Evolutionary conservation across 2,113 vertebrate species (phyloP), one percentile per base, ranked within the genome.

Genomic region (Pituophis catenifer): DNA sequence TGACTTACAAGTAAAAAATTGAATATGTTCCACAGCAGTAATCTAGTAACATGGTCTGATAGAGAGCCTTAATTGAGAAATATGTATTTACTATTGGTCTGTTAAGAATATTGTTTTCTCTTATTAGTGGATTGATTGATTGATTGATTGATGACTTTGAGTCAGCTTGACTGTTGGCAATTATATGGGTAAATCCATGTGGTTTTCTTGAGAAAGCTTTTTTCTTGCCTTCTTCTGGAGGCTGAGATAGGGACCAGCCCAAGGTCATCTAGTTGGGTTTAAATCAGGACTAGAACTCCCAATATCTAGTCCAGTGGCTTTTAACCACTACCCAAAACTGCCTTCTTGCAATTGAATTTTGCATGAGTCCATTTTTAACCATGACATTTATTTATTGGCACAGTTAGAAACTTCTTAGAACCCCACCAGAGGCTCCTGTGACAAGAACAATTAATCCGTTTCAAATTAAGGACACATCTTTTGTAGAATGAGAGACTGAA

Each of bases 351-450:
- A 21, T 9, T 38, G 33, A 33, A 81, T 81, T 19, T 81, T 3
- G 3, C 62, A 81, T 1, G 11, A 52, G 12, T 17, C 52, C 21
- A 23, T 81, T 95, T 95, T 96, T 95, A 89, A 81, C 26, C 65
- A 86, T 53, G 89, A 94, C 94, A 94, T 89, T 81, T 94, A 89
- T 95, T 95, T 94, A 89, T 95, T 95, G 93, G 96, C 91, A 23
- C 94, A 90, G 92, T 89, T 93, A 95, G 96, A 11, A 54, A 53
- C 90, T 81, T 94, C 96, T 94, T 92, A 91, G 92, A 94, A 70
- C 11, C 29, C 26, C 95, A 95, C 94, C 94, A 93, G 94, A 93
- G 90, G 93, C 75, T 5, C 96, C 93, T 95, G 86, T 89, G 95
- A 94, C 87, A 91, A 93, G 95, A 95, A 89, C 88, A 95, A 57